These are phyloP conservation scores for Sminthurinus signatus DNA, from an alignment of 1,140 invertebrate genomes.

Conservation along the genomic window DNA sequence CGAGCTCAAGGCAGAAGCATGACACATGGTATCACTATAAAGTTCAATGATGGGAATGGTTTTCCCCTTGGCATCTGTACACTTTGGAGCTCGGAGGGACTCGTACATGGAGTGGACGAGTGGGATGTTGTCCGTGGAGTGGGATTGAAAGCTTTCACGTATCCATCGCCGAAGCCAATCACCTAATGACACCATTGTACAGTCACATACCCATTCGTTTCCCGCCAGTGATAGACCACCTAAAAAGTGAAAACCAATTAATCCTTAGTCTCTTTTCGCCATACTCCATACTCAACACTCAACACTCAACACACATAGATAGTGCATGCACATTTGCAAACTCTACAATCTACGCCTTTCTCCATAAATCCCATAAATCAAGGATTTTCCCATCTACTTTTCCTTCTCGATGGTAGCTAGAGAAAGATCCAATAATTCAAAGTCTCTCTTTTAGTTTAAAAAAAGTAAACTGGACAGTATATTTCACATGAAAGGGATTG, in stretches of 20 bases:
- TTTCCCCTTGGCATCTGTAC: constrained; percentile 55
- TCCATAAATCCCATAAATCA: too few relatives aligned
- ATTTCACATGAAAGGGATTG: too few relatives aligned
- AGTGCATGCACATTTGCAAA: too few relatives aligned
- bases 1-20: constrained; percentile 61
- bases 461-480: too few relatives aligned
- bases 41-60: constrained; percentile 61
- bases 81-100: constrained; percentile 53
- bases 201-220: constrained; percentile 78
- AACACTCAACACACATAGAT: background rate
- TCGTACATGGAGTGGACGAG: constrained; percentile 49
- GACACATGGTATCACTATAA: constrained; percentile 65
- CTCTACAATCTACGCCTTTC: too few relatives aligned
- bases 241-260: constrained; percentile 44
- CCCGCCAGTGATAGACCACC: constrained; percentile 74
- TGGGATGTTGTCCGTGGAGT: constrained; percentile 53
- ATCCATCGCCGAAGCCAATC: constrained; percentile 79
- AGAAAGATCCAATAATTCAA: too few relatives aligned
- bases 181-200: constrained; percentile 79
- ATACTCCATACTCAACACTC: background rate
- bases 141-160: constrained; percentile 65
- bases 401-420: too few relatives aligned
- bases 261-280: background rate
- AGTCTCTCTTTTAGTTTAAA: too few relatives aligned
- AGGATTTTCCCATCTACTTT: too few relatives aligned